Conservation (phyloP, 2,797 vertebrate genomes). For the Alouatta caraya region DNA sequence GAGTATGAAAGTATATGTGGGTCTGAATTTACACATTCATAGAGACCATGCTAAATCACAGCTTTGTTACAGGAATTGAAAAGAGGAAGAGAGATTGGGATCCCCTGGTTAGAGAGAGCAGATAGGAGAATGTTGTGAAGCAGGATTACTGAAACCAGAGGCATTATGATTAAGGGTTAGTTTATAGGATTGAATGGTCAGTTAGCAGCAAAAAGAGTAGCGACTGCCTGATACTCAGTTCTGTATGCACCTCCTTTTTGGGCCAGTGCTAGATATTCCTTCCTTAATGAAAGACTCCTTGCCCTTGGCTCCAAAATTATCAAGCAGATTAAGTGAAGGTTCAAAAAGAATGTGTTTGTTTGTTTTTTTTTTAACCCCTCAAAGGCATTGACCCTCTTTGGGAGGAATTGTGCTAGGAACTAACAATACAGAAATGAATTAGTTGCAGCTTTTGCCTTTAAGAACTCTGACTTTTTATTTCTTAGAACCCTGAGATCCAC, state of each 20-base stretch:
- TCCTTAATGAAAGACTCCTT: neutral
- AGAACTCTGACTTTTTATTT: neutral
- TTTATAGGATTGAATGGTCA: neutral
- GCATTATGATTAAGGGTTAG: too few species aligned
- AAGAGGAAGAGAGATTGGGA: neutral
- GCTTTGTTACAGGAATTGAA: neutral
- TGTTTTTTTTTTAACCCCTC: rapidly evolving
- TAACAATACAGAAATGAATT: neutral
- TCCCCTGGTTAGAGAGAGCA: neutral
- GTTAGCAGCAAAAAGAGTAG: neutral
- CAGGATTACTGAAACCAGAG: neutral
- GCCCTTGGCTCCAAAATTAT: neutral
- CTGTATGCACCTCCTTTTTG: neutral
- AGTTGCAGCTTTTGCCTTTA: neutral
- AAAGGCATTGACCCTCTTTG: neutral
- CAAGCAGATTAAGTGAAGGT: neutral
- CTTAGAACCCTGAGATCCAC: neutral
- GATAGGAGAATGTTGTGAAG: too few species aligned
- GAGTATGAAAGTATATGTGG: neutral
- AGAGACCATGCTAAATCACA: neutral
- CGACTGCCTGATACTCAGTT: neutral
- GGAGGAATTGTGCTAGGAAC: neutral
- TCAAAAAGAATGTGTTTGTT: neutral
- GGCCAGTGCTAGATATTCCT: neutral
- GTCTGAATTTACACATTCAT: neutral